Percentiles rank a stretch among this genome's conserved stretches.
phyloP scores from a whole-genome alignment of 2,797 vertebrate species.

The Rachycentron canadum region DNA sequence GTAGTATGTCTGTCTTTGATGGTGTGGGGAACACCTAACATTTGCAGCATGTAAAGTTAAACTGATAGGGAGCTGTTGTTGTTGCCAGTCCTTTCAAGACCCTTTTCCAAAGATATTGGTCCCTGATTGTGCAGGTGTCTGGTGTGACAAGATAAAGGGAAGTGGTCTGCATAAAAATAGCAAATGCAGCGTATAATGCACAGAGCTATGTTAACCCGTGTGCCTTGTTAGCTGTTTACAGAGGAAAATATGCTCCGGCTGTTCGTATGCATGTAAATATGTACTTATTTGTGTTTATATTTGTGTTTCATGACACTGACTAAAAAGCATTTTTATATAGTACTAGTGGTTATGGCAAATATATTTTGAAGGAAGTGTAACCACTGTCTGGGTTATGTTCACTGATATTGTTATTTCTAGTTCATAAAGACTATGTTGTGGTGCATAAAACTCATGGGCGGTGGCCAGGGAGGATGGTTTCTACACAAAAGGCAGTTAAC shows the following conservation, averaged over 20 bases:
- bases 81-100: constrained; percentile 16
- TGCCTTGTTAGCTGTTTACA: not conserved
- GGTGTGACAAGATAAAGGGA: constrained; percentile 37
- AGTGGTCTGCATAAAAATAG: constrained; percentile 28
- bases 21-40: constrained; percentile 13
- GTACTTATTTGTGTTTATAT: not conserved
- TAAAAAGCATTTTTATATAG: not conserved
- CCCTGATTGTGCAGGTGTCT: constrained; percentile 19
- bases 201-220: not conserved
- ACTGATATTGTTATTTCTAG: not conserved
- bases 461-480: not conserved
- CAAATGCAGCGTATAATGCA: constrained; percentile 16
- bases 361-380: not conserved
- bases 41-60: constrained; percentile 29
- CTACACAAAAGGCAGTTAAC: too few species aligned
- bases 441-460: not conserved
- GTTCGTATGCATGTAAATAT: not conserved
- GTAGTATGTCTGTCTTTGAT: constrained; percentile 39
- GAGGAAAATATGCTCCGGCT: not conserved
- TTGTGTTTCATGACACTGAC: not conserved
- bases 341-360: not conserved
- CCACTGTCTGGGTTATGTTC: not conserved
- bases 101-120: constrained; percentile 23
- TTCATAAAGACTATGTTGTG: not conserved
- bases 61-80: constrained; percentile 14